These are phyloP conservation scores for Streblospio benedicti DNA, from an alignment of 1,140 invertebrate genomes.

Conservation along the genomic window DNA sequence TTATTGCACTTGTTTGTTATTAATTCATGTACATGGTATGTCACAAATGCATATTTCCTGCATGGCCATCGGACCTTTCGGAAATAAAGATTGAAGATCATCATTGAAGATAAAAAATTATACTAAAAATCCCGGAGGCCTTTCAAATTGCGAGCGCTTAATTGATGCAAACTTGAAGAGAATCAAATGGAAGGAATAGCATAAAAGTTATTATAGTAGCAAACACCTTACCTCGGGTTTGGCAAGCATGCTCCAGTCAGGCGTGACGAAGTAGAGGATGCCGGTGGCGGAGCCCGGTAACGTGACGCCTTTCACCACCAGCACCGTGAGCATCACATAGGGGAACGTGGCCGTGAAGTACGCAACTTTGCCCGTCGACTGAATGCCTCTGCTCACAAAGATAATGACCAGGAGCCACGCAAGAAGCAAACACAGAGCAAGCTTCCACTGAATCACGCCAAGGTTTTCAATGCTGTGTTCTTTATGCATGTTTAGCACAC, in stretches of 20 bases:
- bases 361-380: conserved; percentile 62
- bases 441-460: conserved; percentile 53
- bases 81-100: too few species aligned
- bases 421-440: conserved; percentile 61
- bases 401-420: conserved; percentile 69
- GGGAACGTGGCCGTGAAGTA: conserved; percentile 23
- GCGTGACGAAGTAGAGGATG: conserved; percentile 14
- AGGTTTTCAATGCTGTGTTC: conserved; percentile 59
- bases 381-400: conserved; percentile 68
- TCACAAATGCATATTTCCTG: too few species aligned
- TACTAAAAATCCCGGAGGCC: too few species aligned
- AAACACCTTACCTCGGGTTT: conserved; percentile 10
- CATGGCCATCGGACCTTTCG: too few species aligned
- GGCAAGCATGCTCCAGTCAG: conserved; percentile 10
- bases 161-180: too few species aligned
- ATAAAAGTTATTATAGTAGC: too few species aligned
- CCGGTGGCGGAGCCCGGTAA: conserved; percentile 15
- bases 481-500: neutral
- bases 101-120: too few species aligned
- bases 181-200: too few species aligned
- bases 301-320: conserved; percentile 18
- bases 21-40: too few species aligned
- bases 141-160: too few species aligned
- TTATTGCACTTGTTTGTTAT: too few species aligned
- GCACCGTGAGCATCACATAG: conserved; percentile 19